phyloP scores from a whole-genome alignment of 2,888 invertebrate genomes.

The Sminthurinus aureus region DNA sequence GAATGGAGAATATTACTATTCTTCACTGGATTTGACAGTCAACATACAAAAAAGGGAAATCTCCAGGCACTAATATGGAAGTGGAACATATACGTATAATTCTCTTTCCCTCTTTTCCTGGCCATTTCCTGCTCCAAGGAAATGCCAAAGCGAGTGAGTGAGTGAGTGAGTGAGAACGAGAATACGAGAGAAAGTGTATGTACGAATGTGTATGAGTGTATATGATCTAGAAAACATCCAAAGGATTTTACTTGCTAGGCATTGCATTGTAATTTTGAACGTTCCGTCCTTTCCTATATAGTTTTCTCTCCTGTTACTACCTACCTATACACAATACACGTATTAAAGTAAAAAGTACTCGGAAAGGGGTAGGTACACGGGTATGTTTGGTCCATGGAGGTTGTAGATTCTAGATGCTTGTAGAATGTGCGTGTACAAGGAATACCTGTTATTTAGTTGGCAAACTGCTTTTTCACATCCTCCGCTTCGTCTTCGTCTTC shows the following conservation, averaged over 20 bases:
- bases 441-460: too few species aligned
- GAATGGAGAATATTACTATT: slow-evolving; percentile 26
- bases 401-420: too few species aligned
- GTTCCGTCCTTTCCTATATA: neutral
- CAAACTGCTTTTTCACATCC: too few species aligned
- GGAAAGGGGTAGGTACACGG: too few species aligned
- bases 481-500: too few species aligned
- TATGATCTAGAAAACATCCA: neutral
- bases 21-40: slow-evolving; percentile 26
- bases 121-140: neutral
- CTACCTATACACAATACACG: too few species aligned
- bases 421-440: too few species aligned
- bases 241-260: slow-evolving; percentile 8
- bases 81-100: neutral
- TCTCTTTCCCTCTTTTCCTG: neutral
- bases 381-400: too few species aligned
- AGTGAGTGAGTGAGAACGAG: neutral
- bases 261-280: neutral
- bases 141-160: neutral
- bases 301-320: neutral
- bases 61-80: slow-evolving; percentile 3
- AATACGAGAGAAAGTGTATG: neutral
- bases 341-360: too few species aligned
- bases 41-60: slow-evolving; percentile 15
- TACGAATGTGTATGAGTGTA: neutral